Percentiles rank a stretch among this genome's conserved stretches.
phyloP scores from a whole-genome alignment of 2,888 invertebrate genomes.

The Calameuta idolon region DNA sequence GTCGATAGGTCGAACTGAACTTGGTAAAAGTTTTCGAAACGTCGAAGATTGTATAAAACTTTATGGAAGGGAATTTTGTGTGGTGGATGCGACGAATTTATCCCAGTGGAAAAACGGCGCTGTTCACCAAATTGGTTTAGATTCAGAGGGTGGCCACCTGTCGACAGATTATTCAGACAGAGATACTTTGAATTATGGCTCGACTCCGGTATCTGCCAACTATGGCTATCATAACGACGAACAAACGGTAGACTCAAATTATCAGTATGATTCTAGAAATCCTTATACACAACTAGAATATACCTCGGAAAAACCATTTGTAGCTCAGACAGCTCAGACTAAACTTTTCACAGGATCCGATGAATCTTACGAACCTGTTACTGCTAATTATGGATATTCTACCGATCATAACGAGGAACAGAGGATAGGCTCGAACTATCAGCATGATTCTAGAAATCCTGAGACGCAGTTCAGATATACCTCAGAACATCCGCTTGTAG shows the following conservation, averaged over 20 bases:
- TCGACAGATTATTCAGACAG: neutral
- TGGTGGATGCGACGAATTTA: neutral
- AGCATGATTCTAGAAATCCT: too few species aligned
- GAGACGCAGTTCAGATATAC: too few species aligned
- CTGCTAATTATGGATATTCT: neutral
- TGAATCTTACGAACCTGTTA: neutral
- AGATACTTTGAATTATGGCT: neutral
- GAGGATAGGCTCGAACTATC: rapidly evolving
- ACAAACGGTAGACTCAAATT: neutral
- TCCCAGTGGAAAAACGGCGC: neutral
- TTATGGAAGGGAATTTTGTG: constrained; percentile 32
- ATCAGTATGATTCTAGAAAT: neutral
- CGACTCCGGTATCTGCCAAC: neutral
- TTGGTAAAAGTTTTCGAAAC: constrained; percentile 22
- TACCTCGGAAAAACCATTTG: neutral
- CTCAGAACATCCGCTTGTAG: too few species aligned
- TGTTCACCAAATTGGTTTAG: neutral
- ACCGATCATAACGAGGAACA: neutral
- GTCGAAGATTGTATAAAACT: constrained; percentile 39
- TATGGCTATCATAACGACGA: neutral
- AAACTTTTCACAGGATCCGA: neutral
- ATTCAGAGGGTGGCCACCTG: neutral
- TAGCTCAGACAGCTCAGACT: neutral
- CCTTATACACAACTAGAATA: neutral
- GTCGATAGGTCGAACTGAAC: neutral